Evolutionary conservation across 2,888 invertebrate species (phyloP), one percentile per base, ranked within the genome.

Genomic region (Pegoplata infirma): DNA sequence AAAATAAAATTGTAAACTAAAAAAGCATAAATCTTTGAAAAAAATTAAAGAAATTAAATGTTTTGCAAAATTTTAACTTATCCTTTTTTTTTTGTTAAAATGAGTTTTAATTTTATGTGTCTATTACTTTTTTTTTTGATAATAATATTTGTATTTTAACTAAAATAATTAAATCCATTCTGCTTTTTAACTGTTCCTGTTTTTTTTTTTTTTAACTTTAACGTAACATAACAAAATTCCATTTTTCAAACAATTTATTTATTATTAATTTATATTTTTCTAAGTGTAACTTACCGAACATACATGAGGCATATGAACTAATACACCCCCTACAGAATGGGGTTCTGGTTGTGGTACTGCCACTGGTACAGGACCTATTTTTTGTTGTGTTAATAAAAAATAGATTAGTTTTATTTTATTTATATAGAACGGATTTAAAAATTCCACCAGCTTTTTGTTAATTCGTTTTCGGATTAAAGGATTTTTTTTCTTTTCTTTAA

Each of bases 271-370:
- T 49, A 14, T 36, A 12, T 68, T 67, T 68, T n/a, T 44, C 10
- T 55, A 12, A 53, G 85, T 87, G 47, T 59, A 78, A 88, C 90
- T 89, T 89, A 90, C 92, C 90, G 91, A 92, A 93, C 94, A 91
- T 91, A 96, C 96, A 92, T 96, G 96, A 82, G 96, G 96, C 96
- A 97, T 96, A 88, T 96, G 96, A 83, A 96, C 96, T 85, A 97
- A 92, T 81, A 96, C 96, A 68, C 96, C 96, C 81, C 96, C 95
- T 73, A 96, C 94, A 25, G 93, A 94, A 90, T 93, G 93, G 79
- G 92, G 92, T 88, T 95, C 95, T 58, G 94, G 92, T 83, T 92
- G 91, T 56, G 92, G 93, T 36, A 90, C 90, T 44, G 90, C 89
- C 64, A 90, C 89, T 10, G 92, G 93, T 69, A 90, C 86, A 61